These are phyloP conservation scores for Pandemis corylana DNA, from an alignment of 2,888 invertebrate genomes.

Conservation along the genomic window DNA sequence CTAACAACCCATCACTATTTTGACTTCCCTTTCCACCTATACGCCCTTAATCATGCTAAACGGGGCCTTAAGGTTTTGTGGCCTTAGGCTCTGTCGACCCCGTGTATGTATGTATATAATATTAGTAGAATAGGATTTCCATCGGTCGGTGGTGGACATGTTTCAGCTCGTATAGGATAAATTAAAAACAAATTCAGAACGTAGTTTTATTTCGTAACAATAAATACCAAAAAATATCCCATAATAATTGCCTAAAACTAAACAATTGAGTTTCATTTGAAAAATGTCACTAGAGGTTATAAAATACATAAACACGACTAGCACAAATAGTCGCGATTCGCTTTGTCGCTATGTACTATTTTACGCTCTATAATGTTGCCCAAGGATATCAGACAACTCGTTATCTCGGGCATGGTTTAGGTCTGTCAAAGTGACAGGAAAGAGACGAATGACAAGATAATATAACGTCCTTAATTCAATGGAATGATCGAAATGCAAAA, in stretches of 20 bases:
- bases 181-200: not conserved
- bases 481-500: conserved; percentile 2
- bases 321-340: not conserved
- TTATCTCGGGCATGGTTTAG: too few relatives aligned
- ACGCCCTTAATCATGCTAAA: too few relatives aligned
- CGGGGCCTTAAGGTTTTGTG: too few relatives aligned
- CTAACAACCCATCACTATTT: too few relatives aligned
- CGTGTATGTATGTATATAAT: too few relatives aligned
- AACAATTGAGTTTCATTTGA: conserved; percentile 22
- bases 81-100: too few relatives aligned
- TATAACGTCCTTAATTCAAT: not conserved
- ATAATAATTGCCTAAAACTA: conserved; percentile 43
- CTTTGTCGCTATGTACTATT: not conserved
- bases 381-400: too few relatives aligned
- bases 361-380: not conserved
- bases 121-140: too few relatives aligned
- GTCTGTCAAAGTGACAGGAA: too few relatives aligned
- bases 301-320: not conserved
- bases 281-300: not conserved
- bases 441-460: not conserved
- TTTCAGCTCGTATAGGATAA: not conserved
- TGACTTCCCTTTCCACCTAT: too few relatives aligned
- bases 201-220: conserved; percentile 46
- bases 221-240: conserved; percentile 48
- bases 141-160: too few relatives aligned